Base-by-base conservation (phyloP, 2,113 vertebrate genomes). In the Peromyscus maniculatus region DNA sequence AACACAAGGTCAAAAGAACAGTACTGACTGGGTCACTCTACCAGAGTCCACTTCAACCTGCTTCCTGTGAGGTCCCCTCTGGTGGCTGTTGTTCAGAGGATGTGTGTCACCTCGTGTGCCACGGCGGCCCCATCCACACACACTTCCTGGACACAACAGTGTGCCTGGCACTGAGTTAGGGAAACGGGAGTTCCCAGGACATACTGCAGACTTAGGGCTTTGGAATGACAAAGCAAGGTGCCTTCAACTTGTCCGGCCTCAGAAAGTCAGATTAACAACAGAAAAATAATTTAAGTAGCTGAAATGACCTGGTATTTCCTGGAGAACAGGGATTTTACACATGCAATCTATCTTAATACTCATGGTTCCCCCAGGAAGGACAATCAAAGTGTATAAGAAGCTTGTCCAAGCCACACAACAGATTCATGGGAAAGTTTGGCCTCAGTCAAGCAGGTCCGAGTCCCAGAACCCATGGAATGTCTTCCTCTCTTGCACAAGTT, bases 1-100 rank as follows among this genome's bases (percentile, higher is more conserved):
- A 26, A n/a, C 0, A 1, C 0, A 5, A 21, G 1, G 5, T 6
- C 15, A 26, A 26, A 15, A 11, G 78, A 80, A 12, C 1, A 2
- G 7, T 21, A 13, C 4, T 24, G 33, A 78, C 26, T 0, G 12
- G 7, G 7, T 26, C 52, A 2, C 33, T 24, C 5, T 15, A 26
- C 11, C 39, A 11, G 22, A 33, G 13, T 8, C 1, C 89, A 55
- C 31, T 64, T 2, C 8, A n/a, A 52, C 43, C 43, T 24, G 64
- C 3, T 87, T 64, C 43, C 11, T 3, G 15, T 0, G 62, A 69
- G 12, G 3, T 22, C 22, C 39, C 24, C 13, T 17, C 22, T 33
- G 52, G 22, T 17, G 31, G 57, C 11, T 55, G 22, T n/a, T 22
- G n/a, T 26, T 74, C 19, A 0, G n/a, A 83, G 46, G n/a, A 16